A percentile compares a stretch with the other conserved stretches of the same genome.
These are phyloP conservation scores for Parotocinclus haroldoi DNA, from an alignment of 2,797 vertebrate species.

Conservation along the genomic window DNA sequence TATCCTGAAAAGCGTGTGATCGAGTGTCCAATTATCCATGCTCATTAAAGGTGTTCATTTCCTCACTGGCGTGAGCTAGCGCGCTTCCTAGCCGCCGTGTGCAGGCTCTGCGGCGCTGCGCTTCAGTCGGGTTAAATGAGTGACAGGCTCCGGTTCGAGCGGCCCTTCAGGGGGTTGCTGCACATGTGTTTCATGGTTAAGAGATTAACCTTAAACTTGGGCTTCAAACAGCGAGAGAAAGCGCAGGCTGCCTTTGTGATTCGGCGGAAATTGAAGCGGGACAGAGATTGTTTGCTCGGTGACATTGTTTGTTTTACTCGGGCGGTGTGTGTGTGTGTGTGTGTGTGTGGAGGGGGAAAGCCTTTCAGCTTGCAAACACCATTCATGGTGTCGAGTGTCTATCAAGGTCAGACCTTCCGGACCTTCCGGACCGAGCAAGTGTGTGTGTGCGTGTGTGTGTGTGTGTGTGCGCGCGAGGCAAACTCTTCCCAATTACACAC, in stretches of 20 bases:
- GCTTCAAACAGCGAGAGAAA: constrained; percentile 39
- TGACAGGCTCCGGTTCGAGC: constrained; percentile 45
- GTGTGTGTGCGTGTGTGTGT: too few relatives aligned
- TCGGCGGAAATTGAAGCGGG: constrained; percentile 64
- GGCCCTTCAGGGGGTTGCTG: constrained; percentile 40
- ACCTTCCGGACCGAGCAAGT: background rate
- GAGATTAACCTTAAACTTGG: constrained; percentile 39
- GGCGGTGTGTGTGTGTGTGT: too few relatives aligned
- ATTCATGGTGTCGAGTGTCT: constrained; percentile 66
- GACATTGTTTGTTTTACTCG: constrained; percentile 72
- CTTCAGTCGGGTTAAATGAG: constrained; percentile 43
- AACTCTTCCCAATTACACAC: constrained; percentile 8
- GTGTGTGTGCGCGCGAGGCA: constrained; percentile 24
- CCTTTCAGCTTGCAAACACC: constrained; percentile 64
- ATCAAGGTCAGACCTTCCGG: constrained; percentile 53
- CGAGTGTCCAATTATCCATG: constrained; percentile 11
- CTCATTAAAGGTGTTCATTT: constrained; percentile 21
- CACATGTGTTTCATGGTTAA: constrained; percentile 70
- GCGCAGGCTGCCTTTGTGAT: constrained; percentile 59
- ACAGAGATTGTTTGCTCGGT: constrained; percentile 68
- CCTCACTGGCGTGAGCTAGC: background rate
- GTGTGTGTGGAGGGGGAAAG: too few relatives aligned
- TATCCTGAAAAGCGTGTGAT: too few relatives aligned
- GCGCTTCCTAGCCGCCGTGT: background rate
- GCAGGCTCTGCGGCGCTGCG: constrained; percentile 39